Evolutionary conservation across 2,888 invertebrate genomes (phyloP).

Genomic region (Drosophila anceps): DNA sequence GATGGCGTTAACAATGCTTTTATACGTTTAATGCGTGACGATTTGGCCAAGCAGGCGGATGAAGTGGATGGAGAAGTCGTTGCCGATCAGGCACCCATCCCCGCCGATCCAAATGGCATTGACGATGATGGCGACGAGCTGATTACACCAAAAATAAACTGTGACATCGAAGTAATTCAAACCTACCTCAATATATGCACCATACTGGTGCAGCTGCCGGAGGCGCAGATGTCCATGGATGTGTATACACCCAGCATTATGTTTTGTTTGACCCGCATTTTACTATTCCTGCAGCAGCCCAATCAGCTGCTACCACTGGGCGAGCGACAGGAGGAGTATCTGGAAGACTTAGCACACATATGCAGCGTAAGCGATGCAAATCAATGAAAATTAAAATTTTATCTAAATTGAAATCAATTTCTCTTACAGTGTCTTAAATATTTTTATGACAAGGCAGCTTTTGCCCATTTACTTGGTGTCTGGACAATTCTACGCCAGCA

Average conservation of each 20-base stretch:
- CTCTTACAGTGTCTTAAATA: conserved; percentile 81
- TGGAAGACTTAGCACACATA: conserved; percentile 83
- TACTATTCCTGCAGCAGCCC: conserved; percentile 80
- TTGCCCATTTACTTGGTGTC: conserved; percentile 77
- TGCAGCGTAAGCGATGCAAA: conserved; percentile 60
- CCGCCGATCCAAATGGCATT: conserved; percentile 35
- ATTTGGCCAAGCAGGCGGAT: conserved; percentile 59
- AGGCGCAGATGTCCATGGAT: conserved; percentile 76
- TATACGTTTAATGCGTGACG: conserved; percentile 75
- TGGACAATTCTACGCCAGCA: conserved; percentile 73
- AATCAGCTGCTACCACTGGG: conserved; percentile 80
- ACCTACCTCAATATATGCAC: conserved; percentile 85
- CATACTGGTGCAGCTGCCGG: conserved; percentile 83
- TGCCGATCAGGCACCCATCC: conserved; percentile 22
- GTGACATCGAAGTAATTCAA: conserved; percentile 83
- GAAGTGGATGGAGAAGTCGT: conserved; percentile 47
- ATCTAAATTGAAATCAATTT: neutral
- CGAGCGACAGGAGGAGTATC: conserved; percentile 81
- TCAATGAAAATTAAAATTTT: neutral
- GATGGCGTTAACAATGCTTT: conserved; percentile 84
- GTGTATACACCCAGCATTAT: conserved; percentile 71
- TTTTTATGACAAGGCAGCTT: conserved; percentile 81
- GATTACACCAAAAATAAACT: conserved; percentile 54
- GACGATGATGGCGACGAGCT: conserved; percentile 39
- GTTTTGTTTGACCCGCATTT: conserved; percentile 80